These are phyloP conservation scores for Corydoras maculifer DNA, from an alignment of 2,113 vertebrate genomes.

Conservation along the genomic window DNA sequence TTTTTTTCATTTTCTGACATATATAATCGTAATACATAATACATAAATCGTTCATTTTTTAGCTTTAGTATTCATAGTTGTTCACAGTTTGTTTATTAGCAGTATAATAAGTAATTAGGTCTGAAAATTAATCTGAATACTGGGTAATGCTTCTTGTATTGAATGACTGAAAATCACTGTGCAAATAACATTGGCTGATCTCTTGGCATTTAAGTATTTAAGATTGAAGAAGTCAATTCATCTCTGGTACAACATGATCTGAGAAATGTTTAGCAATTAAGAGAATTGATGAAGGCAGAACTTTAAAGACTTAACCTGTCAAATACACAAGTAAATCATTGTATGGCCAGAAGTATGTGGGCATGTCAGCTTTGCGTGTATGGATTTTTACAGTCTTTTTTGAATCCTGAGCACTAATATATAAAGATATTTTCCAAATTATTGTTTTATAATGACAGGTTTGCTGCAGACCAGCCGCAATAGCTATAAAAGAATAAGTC, in stretches of 20 bases:
- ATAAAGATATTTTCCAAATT: no score
- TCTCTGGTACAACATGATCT: conserved; percentile 1
- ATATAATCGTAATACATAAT: no score
- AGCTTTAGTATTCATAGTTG: not conserved
- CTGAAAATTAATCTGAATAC: conserved; percentile 5
- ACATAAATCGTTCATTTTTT: not conserved
- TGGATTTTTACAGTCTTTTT: no score
- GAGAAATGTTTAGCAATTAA: conserved; percentile 33
- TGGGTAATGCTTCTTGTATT: conserved; percentile 9
- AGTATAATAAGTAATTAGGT: not conserved
- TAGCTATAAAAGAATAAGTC: no score
- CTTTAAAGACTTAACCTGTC: not conserved
- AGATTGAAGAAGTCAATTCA: conserved; percentile 18
- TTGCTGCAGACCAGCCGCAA: no score
- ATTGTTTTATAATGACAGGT: no score
- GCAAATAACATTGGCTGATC: conserved; percentile 31
- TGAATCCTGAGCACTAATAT: no score
- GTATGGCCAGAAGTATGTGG: no score
- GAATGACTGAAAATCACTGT: conserved; percentile 28
- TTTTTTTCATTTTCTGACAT: no score
- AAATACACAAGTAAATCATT: not conserved
- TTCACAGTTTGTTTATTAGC: not conserved
- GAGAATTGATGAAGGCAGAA: conserved; percentile 20
- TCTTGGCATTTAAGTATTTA: conserved; percentile 18
- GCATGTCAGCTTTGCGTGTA: no score